These are phyloP conservation scores for Ephialtes manifestator DNA, from an alignment of 2,888 invertebrate species.

Conservation along the genomic window DNA sequence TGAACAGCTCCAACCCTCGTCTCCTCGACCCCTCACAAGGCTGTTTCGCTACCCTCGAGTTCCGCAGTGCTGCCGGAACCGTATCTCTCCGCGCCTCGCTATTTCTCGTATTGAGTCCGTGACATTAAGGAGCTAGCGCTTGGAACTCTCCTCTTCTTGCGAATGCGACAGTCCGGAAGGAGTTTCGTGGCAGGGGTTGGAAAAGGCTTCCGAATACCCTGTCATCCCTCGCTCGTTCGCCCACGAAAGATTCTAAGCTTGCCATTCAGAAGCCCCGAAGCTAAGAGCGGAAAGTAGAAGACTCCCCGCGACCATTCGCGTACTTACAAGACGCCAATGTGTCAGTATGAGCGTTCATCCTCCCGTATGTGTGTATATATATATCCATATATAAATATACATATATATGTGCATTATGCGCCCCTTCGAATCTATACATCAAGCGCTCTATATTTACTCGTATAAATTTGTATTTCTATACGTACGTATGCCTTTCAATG, in stretches of 20 bases:
- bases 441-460: conserved; percentile 42
- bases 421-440: conserved; percentile 36
- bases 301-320: conserved; percentile 72
- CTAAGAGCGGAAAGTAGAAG: conserved; percentile 73
- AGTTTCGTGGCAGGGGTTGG: conserved; percentile 61
- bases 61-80: conserved; percentile 26
- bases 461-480: conserved; percentile 51
- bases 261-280: conserved; percentile 71
- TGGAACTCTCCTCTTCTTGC: conserved; percentile 29
- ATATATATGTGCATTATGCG: neutral
- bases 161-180: conserved; percentile 59
- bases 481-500: conserved; percentile 32
- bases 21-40: conserved; percentile 15
- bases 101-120: conserved; percentile 75
- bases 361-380: conserved; percentile 51
- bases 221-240: conserved; percentile 37
- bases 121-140: conserved; percentile 76
- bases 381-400: neutral
- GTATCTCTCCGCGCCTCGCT: conserved; percentile 38
- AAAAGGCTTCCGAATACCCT: conserved; percentile 48
- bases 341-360: conserved; percentile 7
- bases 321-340: conserved; percentile 56
- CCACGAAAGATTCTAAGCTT: conserved; percentile 76
- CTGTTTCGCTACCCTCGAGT: neutral
- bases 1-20: conserved; percentile 4